A percentile compares a stretch with the other conserved stretches of the same genome.
phyloP scores from a whole-genome alignment of 2,113 vertebrate species.

The Bubo blakistoni region DNA sequence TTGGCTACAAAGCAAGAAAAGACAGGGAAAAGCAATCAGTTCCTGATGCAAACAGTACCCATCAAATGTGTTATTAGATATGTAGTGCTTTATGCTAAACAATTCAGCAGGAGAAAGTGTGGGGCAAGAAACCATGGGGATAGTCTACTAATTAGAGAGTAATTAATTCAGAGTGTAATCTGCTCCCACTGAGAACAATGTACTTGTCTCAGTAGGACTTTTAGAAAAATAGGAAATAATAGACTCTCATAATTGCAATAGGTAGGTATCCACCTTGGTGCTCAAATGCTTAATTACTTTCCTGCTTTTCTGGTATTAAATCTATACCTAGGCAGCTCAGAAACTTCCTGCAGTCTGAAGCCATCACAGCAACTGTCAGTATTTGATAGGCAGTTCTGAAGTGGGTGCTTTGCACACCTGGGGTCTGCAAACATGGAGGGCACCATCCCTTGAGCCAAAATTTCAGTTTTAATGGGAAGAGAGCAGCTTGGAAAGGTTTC shows the following conservation, averaged over 20 bases:
- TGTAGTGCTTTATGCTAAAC: neutral
- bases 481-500: neutral
- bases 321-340: neutral
- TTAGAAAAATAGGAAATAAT: conserved; percentile 35
- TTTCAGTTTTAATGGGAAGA: neutral
- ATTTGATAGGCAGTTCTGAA: neutral
- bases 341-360: neutral
- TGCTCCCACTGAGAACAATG: conserved; percentile 25
- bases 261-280: neutral
- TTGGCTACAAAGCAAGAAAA: neutral
- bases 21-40: neutral
- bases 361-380: neutral
- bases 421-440: neutral
- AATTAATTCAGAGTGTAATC: conserved; percentile 40
- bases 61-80: neutral
- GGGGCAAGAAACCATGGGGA: conserved; percentile 22
- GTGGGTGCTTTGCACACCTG: neutral
- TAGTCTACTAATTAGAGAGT: conserved; percentile 13
- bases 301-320: neutral
- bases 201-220: conserved; percentile 26
- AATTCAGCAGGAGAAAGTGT: conserved; percentile 18
- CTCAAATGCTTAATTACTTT: conserved; percentile 30
- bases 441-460: neutral
- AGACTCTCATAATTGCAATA: neutral
- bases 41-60: neutral